These are phyloP conservation scores for Gnathonemus echidnorhynchus DNA, from an alignment of 2,113 vertebrate species.

Conservation along the genomic window DNA sequence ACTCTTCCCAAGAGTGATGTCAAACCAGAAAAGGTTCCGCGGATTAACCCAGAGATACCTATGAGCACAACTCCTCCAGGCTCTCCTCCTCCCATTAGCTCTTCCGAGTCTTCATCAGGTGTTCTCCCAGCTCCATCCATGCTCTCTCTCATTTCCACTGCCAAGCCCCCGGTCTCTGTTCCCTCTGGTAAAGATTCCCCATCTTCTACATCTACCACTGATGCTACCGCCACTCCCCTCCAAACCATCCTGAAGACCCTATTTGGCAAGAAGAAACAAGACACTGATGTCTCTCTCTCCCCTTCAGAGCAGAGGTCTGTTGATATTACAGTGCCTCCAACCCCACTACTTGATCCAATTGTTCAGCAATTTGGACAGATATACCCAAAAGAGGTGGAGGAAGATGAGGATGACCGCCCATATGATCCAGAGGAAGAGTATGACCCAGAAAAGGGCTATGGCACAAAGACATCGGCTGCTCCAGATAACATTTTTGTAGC, in stretches of 20 bases:
- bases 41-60: conserved; percentile 56
- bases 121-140: conserved; percentile 53
- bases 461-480: conserved; percentile 47
- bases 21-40: conserved; percentile 39
- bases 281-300: conserved; percentile 62
- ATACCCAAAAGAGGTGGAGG: conserved; percentile 67
- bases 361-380: conserved; percentile 83
- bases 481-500: conserved; percentile 39
- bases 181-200: conserved; percentile 41
- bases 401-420: conserved; percentile 84
- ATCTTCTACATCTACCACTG: conserved; percentile 33
- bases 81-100: conserved; percentile 68
- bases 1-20: conserved; percentile 51
- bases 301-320: conserved; percentile 51
- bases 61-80: conserved; percentile 75
- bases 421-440: conserved; percentile 98
- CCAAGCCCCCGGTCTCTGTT: conserved; percentile 54
- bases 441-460: conserved; percentile 68
- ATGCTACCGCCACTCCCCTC: conserved; percentile 63
- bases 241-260: conserved; percentile 91
- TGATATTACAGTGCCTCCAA: conserved; percentile 46
- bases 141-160: conserved; percentile 61
- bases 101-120: conserved; percentile 50
- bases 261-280: conserved; percentile 83
- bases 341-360: conserved; percentile 79